phyloP scores from a whole-genome alignment of 2,797 vertebrate genomes.

The Lerista edwardsae region DNA sequence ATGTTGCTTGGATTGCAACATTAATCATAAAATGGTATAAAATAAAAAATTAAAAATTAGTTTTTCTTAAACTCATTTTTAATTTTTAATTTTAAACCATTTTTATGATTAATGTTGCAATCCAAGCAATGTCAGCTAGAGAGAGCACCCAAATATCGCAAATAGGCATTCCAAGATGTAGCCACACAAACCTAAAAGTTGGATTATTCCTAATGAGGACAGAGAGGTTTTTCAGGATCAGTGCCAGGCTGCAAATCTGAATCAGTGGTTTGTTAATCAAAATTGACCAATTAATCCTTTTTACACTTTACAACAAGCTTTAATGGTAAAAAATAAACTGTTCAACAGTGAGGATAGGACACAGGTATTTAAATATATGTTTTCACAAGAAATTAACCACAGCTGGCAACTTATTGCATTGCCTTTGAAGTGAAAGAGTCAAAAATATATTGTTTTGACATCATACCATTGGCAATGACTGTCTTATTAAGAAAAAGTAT shows the following conservation, averaged over 20 bases:
- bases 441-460: conserved; percentile 60
- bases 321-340: conserved; percentile 31
- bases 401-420: conserved; percentile 22
- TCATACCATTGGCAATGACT: conserved; percentile 53
- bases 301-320: conserved; percentile 29
- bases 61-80: too few relatives aligned
- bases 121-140: neutral
- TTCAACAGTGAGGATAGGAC: conserved; percentile 35
- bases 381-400: conserved; percentile 22
- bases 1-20: neutral
- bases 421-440: conserved; percentile 31
- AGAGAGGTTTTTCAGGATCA: neutral
- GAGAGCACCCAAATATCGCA: neutral
- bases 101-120: neutral
- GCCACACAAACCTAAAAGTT: neutral
- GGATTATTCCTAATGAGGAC: conserved; percentile 1
- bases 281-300: conserved; percentile 20
- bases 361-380: conserved; percentile 15
- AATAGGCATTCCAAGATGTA: neutral
- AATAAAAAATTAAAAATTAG: too few relatives aligned
- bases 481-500: conserved; percentile 44
- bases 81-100: neutral
- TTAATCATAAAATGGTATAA: neutral
- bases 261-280: conserved; percentile 33
- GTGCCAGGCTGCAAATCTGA: conserved; percentile 9